Conservation (phyloP, 2,113 vertebrate species). For the Hoplias malabaricus region DNA sequence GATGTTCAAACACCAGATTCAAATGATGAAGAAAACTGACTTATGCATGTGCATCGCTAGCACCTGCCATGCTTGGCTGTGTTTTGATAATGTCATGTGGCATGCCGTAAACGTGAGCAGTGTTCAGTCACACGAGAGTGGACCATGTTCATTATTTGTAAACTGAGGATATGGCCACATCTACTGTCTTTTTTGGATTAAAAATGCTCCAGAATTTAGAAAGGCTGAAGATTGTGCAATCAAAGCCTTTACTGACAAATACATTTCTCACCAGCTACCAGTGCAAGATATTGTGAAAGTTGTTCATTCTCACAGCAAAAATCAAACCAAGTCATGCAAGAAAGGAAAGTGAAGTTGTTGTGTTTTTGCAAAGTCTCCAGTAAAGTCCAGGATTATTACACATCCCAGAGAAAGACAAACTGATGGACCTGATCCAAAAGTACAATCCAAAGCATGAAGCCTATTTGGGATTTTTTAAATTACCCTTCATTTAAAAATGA, state of each 20-base stretch:
- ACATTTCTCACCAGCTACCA: constrained; percentile 44
- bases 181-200: constrained; percentile 10
- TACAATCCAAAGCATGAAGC: too few relatives aligned
- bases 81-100: too few relatives aligned
- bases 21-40: too few relatives aligned
- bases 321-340: constrained; percentile 40
- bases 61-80: too few relatives aligned
- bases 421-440: neutral
- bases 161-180: constrained; percentile 43
- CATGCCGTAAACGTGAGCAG: too few relatives aligned
- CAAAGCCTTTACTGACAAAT: constrained; percentile 35
- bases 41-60: too few relatives aligned
- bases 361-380: constrained; percentile 49
- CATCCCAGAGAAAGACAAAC: neutral
- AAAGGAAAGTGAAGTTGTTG: constrained; percentile 33
- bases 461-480: too few relatives aligned
- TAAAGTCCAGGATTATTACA: constrained; percentile 18
- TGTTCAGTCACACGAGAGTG: too few relatives aligned
- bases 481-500: too few relatives aligned
- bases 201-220: constrained; percentile 23
- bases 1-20: too few relatives aligned
- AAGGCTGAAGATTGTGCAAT: constrained; percentile 1
- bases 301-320: constrained; percentile 51
- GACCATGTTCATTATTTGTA: too few relatives aligned
- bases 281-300: constrained; percentile 46